Evolutionary conservation across 2,888 invertebrate species (phyloP).

Genomic region (Silvanus unidentatus): DNA sequence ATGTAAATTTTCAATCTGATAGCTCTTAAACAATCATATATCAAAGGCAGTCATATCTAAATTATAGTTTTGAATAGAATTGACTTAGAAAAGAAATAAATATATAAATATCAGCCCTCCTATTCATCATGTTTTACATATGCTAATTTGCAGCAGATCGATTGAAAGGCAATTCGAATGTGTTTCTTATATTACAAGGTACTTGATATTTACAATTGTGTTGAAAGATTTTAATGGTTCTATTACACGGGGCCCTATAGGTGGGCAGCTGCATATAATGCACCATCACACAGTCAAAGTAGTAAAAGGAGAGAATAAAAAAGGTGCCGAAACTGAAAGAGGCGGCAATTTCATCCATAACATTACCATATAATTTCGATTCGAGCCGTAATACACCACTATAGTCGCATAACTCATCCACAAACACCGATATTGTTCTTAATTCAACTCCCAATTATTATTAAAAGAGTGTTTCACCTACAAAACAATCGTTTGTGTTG

Average conservation of each 20-base stretch:
- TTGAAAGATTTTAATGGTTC: constrained; percentile 20
- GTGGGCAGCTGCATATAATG: constrained; percentile 11
- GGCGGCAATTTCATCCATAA: constrained; percentile 19
- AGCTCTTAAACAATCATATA: too few species aligned
- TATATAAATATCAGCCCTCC: neutral
- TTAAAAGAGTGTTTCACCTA: too few species aligned
- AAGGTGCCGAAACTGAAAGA: constrained; percentile 22
- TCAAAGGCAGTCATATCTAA: too few species aligned
- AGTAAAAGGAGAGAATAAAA: constrained; percentile 3
- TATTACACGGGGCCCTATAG: constrained; percentile 10
- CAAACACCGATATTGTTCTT: too few species aligned
- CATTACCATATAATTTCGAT: constrained; percentile 18
- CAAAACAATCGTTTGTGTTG: too few species aligned
- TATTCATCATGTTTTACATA: constrained; percentile 14
- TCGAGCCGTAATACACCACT: constrained; percentile 4
- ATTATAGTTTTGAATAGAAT: too few species aligned
- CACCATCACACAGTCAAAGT: neutral
- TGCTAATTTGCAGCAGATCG: constrained; percentile 14
- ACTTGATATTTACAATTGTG: constrained; percentile 22
- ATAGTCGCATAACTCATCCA: too few species aligned
- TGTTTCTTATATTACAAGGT: constrained; percentile 15
- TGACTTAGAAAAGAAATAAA: too few species aligned
- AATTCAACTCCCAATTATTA: too few species aligned
- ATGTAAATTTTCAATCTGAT: too few species aligned
- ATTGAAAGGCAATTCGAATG: constrained; percentile 21